These are phyloP conservation scores for Myripristis jacobus DNA, from an alignment of 2,797 vertebrate genomes.

Conservation along the genomic window DNA sequence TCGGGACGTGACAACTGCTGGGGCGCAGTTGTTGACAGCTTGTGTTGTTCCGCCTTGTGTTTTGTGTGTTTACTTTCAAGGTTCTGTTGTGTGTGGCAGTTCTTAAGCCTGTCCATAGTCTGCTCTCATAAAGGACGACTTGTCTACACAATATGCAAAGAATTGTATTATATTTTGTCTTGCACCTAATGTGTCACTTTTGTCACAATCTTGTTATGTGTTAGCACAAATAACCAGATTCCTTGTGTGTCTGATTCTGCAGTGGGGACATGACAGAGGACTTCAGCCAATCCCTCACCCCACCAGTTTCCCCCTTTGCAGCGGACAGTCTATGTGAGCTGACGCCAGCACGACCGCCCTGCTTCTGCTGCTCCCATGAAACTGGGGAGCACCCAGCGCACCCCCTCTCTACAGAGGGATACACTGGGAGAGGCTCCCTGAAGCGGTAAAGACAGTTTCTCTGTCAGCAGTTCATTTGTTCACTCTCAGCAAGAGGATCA, in stretches of 20 bases:
- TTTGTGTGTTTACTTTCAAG: not conserved
- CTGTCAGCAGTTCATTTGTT: not conserved
- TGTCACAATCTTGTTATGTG: not conserved
- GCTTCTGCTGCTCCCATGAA: slow-evolving; percentile 88
- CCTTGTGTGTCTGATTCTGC: slow-evolving; percentile 18
- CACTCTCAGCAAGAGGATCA: slow-evolving; percentile 2
- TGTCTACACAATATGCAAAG: not conserved
- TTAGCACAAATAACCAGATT: not conserved
- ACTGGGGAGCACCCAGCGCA: slow-evolving; percentile 77
- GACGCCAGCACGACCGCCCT: slow-evolving; percentile 76
- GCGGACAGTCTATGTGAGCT: slow-evolving; percentile 83
- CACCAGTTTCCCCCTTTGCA: slow-evolving; percentile 84
- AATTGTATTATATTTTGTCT: too few species aligned
- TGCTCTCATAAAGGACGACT: not conserved
- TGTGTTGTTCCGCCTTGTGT: too few species aligned
- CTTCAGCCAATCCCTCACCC: slow-evolving; percentile 82
- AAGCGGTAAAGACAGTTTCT: slow-evolving; percentile 85
- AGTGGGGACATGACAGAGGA: slow-evolving; percentile 84
- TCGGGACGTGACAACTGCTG: too few species aligned
- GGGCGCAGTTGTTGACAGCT: too few species aligned
- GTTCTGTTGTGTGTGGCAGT: not conserved
- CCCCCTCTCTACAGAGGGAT: slow-evolving; percentile 85
- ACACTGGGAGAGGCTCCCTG: slow-evolving; percentile 87
- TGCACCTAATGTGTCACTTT: not conserved
- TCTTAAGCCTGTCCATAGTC: not conserved